These are phyloP conservation scores for Episyrphus balteatus DNA, from an alignment of 1,140 invertebrate species.

Conservation along the genomic window DNA sequence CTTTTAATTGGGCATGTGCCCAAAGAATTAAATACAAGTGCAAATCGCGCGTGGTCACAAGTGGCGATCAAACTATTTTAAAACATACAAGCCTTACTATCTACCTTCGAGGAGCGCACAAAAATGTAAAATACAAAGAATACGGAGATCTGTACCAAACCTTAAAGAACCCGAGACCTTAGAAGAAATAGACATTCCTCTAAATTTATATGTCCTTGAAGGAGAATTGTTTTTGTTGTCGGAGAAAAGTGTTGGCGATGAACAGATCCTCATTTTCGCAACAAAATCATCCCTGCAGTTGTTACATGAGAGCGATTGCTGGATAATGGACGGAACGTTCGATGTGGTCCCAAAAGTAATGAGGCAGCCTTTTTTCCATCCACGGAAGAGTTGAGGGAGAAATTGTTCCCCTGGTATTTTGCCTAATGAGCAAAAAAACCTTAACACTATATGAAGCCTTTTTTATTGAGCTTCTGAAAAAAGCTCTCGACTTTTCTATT, in stretches of 20 bases:
- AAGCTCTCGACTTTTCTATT: neutral
- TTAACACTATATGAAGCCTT: neutral
- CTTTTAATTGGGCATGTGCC: no score
- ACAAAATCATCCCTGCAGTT: neutral
- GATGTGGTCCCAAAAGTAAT: neutral
- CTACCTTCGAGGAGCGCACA: no score
- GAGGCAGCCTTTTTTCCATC: neutral
- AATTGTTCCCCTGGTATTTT: neutral
- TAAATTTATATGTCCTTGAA: neutral
- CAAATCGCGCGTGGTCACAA: no score
- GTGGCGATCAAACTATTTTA: no score
- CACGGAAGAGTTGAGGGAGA: neutral
- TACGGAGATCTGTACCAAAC: neutral
- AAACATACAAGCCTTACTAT: no score
- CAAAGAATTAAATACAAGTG: no score
- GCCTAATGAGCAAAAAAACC: neutral
- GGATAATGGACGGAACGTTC: neutral
- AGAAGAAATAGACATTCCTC: neutral
- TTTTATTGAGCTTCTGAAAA: neutral
- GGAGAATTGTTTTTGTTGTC: neutral
- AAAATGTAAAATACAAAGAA: neutral
- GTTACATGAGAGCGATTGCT: neutral
- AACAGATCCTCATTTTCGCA: neutral
- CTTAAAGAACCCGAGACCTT: neutral
- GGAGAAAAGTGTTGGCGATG: neutral